Percentiles rank a stretch among this genome's conserved stretches.
phyloP scores from a whole-genome alignment of 2,888 invertebrate species.

The Sarcophaga subvicina region DNA sequence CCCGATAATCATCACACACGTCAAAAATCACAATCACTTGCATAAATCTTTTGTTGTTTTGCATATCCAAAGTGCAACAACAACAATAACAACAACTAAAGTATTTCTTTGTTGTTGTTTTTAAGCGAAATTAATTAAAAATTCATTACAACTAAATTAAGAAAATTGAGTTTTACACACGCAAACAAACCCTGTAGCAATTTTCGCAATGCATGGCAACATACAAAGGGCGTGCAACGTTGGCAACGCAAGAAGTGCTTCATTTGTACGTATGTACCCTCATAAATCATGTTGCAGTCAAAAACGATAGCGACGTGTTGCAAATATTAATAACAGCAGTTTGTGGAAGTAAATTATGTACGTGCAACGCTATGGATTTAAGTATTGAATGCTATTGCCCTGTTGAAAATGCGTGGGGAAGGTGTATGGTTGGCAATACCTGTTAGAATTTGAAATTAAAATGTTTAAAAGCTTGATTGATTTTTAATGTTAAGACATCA shows the following conservation, averaged over 20 bases:
- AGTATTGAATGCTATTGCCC: too few relatives aligned
- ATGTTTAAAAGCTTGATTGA: too few relatives aligned
- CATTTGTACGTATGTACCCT: not conserved
- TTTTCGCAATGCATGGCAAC: too few relatives aligned
- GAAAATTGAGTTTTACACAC: not conserved
- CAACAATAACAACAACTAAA: too few relatives aligned
- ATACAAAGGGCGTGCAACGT: not conserved
- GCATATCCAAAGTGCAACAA: not conserved
- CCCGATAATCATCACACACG: not conserved
- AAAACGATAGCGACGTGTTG: constrained; percentile 30
- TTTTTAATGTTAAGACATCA: too few relatives aligned
- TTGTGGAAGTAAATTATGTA: too few relatives aligned
- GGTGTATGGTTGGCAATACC: too few relatives aligned
- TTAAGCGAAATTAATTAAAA: constrained; percentile 49
- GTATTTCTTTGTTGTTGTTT: not conserved
- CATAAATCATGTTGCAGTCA: constrained; percentile 35
- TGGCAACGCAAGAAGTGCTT: not conserved
- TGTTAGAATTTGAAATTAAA: too few relatives aligned
- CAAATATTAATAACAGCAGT: constrained; percentile 23
- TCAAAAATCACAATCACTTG: constrained; percentile 10
- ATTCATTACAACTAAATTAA: constrained; percentile 57
- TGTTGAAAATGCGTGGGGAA: too few relatives aligned
- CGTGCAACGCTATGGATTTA: too few relatives aligned
- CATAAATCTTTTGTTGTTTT: constrained; percentile 26
- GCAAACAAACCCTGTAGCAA: not conserved